Conservation (phyloP, 1,140 invertebrate species). For the Hormaphis cornu region DNA sequence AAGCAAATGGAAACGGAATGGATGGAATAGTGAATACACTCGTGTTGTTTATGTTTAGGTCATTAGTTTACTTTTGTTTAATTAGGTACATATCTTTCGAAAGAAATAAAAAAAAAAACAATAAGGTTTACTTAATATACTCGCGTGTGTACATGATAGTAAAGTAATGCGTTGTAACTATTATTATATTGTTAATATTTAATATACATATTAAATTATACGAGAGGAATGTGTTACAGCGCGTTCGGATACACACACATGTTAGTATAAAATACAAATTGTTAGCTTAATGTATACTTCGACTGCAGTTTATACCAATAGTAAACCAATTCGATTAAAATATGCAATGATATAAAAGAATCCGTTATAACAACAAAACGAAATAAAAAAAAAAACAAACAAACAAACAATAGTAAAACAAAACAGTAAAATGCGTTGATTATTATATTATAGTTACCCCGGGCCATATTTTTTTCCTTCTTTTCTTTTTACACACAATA, state of each 20-base stretch:
- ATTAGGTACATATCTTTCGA: slow-evolving; percentile 6
- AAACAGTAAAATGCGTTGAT: slow-evolving; percentile 1
- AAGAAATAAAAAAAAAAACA: slow-evolving; percentile 14
- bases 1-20: too few species aligned
- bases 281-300: slow-evolving; percentile 13
- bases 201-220: background rate
- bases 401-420: too few species aligned
- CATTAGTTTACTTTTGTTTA: slow-evolving; percentile 24
- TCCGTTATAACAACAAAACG: too few species aligned
- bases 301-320: background rate
- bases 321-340: slow-evolving; percentile 7
- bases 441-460: slow-evolving; percentile 1
- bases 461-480: background rate
- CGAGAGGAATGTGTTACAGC: slow-evolving; percentile 1
- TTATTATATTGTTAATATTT: background rate
- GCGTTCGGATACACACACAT: slow-evolving; percentile 9
- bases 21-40: background rate
- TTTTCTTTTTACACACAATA: background rate
- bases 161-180: slow-evolving; percentile 4
- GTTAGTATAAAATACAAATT: slow-evolving; percentile 3
- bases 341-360: slow-evolving; percentile 6
- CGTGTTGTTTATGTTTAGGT: background rate
- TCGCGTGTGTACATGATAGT: slow-evolving; percentile 14
- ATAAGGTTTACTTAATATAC: slow-evolving; percentile 22
- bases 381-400: background rate